Percentiles rank a stretch among this genome's conserved stretches.
Conservation (phyloP, 2,797 vertebrate species). For the Orientallactaga sibirica region DNA sequence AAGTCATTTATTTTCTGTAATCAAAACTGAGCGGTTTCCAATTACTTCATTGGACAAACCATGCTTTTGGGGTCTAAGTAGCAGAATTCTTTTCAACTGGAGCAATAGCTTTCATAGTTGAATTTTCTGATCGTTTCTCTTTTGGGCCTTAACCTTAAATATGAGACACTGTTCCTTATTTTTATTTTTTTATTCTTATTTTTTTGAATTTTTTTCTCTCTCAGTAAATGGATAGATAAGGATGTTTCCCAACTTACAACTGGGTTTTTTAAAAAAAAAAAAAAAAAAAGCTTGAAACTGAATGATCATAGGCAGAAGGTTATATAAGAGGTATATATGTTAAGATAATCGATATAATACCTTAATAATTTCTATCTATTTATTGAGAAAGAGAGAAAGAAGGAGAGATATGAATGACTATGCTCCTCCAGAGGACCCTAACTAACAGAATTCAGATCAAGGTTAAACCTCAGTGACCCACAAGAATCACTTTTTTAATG, state of each 20-base stretch:
- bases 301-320: not conserved
- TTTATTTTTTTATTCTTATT: not conserved
- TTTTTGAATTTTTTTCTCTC: not conserved
- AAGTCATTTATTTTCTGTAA: constrained; percentile 32
- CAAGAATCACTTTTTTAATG: not conserved
- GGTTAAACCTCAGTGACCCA: not conserved
- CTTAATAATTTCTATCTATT: not conserved
- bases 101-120: constrained; percentile 20
- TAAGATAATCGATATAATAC: too few relatives aligned
- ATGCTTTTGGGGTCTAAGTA: not conserved
- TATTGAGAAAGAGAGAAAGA: not conserved
- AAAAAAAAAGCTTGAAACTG: not conserved
- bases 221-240: not conserved
- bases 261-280: not conserved
- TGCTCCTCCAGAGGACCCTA: not conserved
- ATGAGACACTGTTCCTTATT: constrained; percentile 24
- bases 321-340: not conserved
- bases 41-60: not conserved
- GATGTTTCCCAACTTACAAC: not conserved
- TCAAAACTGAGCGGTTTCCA: constrained; percentile 38
- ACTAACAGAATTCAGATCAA: not conserved
- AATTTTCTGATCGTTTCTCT: constrained; percentile 1
- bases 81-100: constrained; percentile 38
- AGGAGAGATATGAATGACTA: not conserved
- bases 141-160: constrained; percentile 39